Base-by-base conservation (phyloP, 2,797 vertebrate species). In the Gadopsis bispinosus region DNA sequence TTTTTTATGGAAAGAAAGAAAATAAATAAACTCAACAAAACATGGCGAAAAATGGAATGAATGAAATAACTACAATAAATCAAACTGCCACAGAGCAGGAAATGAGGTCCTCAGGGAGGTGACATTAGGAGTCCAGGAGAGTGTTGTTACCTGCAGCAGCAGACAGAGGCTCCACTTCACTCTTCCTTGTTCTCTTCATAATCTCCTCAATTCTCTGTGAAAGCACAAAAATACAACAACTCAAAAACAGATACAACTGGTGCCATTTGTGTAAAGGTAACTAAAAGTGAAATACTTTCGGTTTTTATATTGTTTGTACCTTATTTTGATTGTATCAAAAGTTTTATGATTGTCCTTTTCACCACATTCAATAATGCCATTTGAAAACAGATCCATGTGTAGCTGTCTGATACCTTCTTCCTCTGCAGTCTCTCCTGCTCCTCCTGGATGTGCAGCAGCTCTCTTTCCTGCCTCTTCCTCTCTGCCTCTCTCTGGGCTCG, bases 181-280 rank as follows among this genome's bases (percentile, higher is more conserved):
- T 96, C 94, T 96, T 98, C 81, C 98, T 95, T 80, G 98, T 99
- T 88, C 98, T 96, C 93, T 97, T 99, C 98, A 99, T 99, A 68
- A 99, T 99, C 93, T 99, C 98, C 90, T 99, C 98, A 88, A 99
- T 99, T 91, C 98, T 97, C 98, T 99, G 88, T 17, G 87, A 85
- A 74, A 62, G 73, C 26, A 79, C 9, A 20, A 29, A 29, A 17
- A 16, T 5, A 17, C 43, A 10, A 59, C 43, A 10, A 59, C 4
- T 33, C 4, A 53, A 5, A 5, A 14, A 59, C 22, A 61, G 9
- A 26, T 3, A 11, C 14, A 2, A 22, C n/a, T 11, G 50, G 54
- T 39, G 37, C 37, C 37, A 10, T 39, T 39, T 39, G 10, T 39
- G 37, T 2, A 10, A 11, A 11, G 10, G 37, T 39, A 9, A 39